Base-by-base conservation (phyloP, 2,888 invertebrate genomes). In the Pyrochroa serraticornis region DNA sequence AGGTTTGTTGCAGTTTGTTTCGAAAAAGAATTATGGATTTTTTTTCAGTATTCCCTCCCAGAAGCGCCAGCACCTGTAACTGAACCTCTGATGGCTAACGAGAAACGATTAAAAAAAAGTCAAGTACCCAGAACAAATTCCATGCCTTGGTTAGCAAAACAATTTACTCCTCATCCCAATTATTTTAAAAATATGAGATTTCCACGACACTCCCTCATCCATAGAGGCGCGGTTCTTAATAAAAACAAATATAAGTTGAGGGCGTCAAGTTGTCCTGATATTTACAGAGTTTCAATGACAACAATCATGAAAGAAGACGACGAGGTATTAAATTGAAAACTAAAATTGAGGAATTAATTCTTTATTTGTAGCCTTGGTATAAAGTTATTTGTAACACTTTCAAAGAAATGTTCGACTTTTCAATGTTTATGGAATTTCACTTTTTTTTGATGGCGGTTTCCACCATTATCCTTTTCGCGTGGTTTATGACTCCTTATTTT, bases 401-500 rank as follows among this genome's bases (percentile, higher is more conserved):
- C 34, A 87, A 85, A 76, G 87, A 87, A 52, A 90, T 91, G 71
- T 87, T 90, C 77, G 93, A 94, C 79, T 89, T 93, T 71, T 85
- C 88, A 14, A 85, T 93, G 76, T 90, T 93, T 76, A 82, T 87
- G 74, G 88, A 90, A 74, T 79, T 86, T 53, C 91, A 92, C 67
- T 94, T 93, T 79, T 82, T 91, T 63, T 82, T 92, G 41, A 86
- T 95, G 74, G 92, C 92, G 52, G 74, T 94, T 9, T 92, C 95
- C 49, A 95, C 95, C 64, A 88, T 95, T 68, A 83, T 95, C 49
- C 84, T 97, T 47, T 97, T 96, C 80, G 88, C 91, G 71, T 95
- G 95, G 92, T 93, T 92, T 79, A 96, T 97, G 73, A 92, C 97
- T 55, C 95, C 96, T 8, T 97, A 97, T 81, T 92, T 97, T 77